Percentiles rank a stretch among this genome's conserved stretches.
Conservation (phyloP, 1,140 invertebrate genomes). For the Leptopilina boulardi region DNA sequence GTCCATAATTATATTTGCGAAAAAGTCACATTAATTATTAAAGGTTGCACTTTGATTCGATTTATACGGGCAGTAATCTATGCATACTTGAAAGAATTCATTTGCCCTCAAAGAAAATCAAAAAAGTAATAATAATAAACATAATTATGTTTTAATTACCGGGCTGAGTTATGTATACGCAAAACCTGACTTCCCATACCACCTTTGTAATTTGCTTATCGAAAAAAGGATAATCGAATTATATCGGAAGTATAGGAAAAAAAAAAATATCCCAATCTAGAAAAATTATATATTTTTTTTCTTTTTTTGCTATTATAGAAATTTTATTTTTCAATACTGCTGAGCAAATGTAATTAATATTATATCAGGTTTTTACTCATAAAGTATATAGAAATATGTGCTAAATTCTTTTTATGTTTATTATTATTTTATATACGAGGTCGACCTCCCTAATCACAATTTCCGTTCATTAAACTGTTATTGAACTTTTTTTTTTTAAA, state of each 20-base stretch:
- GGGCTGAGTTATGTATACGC: background rate
- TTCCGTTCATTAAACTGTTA: no score
- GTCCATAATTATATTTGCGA: background rate
- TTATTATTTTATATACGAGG: background rate
- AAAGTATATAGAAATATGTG: background rate
- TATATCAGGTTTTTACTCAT: background rate
- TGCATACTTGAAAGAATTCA: background rate
- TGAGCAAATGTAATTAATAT: background rate
- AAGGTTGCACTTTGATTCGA: slow-evolving; percentile 18
- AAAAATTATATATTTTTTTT: background rate
- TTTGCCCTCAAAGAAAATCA: background rate
- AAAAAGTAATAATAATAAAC: no score
- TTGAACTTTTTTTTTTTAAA: no score
- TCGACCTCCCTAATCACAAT: background rate
- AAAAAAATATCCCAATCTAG: background rate
- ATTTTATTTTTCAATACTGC: slow-evolving; percentile 8
- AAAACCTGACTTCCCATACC: background rate
- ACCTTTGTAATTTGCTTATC: background rate
- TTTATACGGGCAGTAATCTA: slow-evolving; percentile 19
- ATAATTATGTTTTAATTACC: slow-evolving; percentile 10
- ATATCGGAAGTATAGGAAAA: background rate
- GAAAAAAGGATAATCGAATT: background rate
- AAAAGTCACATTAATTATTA: slow-evolving; percentile 11
- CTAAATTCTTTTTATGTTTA: background rate
- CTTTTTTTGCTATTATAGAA: background rate